phyloP scores from a whole-genome alignment of 2,797 vertebrate genomes.

The Gadopsis bispinosus region DNA sequence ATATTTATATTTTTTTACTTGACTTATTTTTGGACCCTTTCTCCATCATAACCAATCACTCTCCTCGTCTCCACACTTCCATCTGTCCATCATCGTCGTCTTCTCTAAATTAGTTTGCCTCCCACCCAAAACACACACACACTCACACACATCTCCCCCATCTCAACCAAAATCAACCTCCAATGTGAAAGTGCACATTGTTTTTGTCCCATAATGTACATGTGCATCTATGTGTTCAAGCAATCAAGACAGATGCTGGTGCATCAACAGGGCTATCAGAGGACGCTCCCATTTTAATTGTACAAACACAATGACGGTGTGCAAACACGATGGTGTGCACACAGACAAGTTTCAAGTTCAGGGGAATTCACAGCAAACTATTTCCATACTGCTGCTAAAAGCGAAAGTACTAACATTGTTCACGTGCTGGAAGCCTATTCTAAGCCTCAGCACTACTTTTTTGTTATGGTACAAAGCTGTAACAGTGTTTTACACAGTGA shows the following conservation, averaged over 20 bases:
- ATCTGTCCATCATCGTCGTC: neutral
- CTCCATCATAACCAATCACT: neutral
- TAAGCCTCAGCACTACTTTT: conserved; percentile 27
- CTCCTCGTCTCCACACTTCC: neutral
- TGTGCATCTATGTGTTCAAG: neutral
- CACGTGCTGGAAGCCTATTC: conserved; percentile 33
- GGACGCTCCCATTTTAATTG: conserved; percentile 25
- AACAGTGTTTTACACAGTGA: neutral
- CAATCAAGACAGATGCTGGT: conserved; percentile 14
- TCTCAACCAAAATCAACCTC: neutral
- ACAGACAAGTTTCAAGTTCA: conserved; percentile 50
- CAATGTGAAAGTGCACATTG: neutral
- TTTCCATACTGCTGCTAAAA: conserved; percentile 74
- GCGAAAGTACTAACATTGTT: conserved; percentile 59
- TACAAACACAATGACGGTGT: conserved; percentile 16
- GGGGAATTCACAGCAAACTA: conserved; percentile 76
- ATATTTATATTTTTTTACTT: neutral
- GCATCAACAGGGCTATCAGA: neutral
- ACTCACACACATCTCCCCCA: neutral
- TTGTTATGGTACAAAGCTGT: conserved; percentile 36
- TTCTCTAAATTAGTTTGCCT: neutral
- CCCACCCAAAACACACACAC: conserved; percentile 4
- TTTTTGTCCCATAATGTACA: neutral
- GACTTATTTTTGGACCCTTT: neutral
- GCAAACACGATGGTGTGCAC: conserved; percentile 7